These are phyloP conservation scores for Protodeltote pygarga DNA, from an alignment of 2,888 invertebrate genomes.

Conservation along the genomic window DNA sequence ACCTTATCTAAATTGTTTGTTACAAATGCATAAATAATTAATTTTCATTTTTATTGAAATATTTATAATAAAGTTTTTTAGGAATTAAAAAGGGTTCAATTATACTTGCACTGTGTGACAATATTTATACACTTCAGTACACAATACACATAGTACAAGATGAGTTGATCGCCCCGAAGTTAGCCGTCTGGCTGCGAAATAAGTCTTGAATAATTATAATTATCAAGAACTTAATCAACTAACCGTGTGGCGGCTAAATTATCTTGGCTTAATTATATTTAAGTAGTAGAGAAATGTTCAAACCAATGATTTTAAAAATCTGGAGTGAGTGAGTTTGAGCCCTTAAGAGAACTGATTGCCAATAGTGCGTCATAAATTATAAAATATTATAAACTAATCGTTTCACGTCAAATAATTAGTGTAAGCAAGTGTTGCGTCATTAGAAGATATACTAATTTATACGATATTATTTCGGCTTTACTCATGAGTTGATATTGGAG, in stretches of 20 bases:
- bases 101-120: not conserved
- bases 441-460: constrained; percentile 15
- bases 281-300: too few relatives aligned
- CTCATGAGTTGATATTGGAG: too few relatives aligned
- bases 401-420: constrained; percentile 5
- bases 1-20: constrained; percentile 32
- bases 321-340: not conserved
- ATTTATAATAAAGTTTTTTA: not conserved
- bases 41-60: constrained; percentile 7
- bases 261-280: too few relatives aligned
- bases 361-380: not conserved
- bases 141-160: too few relatives aligned
- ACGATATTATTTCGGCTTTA: too few relatives aligned
- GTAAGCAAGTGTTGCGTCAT: constrained; percentile 3
- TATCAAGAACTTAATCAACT: too few relatives aligned
- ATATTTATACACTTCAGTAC: not conserved
- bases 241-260: too few relatives aligned
- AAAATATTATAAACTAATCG: not conserved
- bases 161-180: too few relatives aligned
- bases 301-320: too few relatives aligned
- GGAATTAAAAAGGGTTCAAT: not conserved
- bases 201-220: too few relatives aligned
- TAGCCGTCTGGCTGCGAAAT: too few relatives aligned
- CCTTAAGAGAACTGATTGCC: constrained; percentile 1
- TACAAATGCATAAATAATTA: constrained; percentile 18